Percentiles rank a stretch among this genome's conserved stretches.
Conservation (phyloP, 2,113 vertebrate genomes). For the Petromus typicus region DNA sequence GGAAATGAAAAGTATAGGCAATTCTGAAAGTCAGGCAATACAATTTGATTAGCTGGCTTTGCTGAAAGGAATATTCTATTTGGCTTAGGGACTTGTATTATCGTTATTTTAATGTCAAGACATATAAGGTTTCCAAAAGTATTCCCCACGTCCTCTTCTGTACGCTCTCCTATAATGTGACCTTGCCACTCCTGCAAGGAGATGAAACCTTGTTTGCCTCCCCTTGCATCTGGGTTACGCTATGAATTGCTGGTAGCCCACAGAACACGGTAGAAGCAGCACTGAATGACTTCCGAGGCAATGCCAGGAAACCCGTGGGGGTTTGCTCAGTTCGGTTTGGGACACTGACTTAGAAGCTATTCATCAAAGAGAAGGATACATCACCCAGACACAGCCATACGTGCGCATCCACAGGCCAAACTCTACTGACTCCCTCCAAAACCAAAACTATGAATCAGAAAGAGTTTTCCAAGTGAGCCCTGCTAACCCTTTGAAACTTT, state of each 20-base stretch:
- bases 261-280: neutral
- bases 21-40: neutral
- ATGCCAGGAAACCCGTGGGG: neutral
- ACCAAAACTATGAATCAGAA: neutral
- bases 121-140: neutral
- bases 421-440: no score
- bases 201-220: neutral
- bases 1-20: neutral
- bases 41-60: neutral
- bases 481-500: neutral
- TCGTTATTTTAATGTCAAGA: neutral
- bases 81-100: neutral
- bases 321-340: neutral
- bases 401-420: rapidly evolving
- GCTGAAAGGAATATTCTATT: neutral
- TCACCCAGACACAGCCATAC: rapidly evolving
- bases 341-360: neutral
- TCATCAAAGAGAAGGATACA: neutral
- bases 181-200: neutral
- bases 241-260: neutral
- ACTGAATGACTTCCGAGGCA: neutral
- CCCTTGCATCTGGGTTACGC: neutral
- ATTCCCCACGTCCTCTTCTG: neutral
- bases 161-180: neutral
- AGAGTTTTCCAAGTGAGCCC: neutral